These are phyloP conservation scores for Cephalopterus ornatus DNA, from an alignment of 2,113 vertebrate species.

Conservation along the genomic window DNA sequence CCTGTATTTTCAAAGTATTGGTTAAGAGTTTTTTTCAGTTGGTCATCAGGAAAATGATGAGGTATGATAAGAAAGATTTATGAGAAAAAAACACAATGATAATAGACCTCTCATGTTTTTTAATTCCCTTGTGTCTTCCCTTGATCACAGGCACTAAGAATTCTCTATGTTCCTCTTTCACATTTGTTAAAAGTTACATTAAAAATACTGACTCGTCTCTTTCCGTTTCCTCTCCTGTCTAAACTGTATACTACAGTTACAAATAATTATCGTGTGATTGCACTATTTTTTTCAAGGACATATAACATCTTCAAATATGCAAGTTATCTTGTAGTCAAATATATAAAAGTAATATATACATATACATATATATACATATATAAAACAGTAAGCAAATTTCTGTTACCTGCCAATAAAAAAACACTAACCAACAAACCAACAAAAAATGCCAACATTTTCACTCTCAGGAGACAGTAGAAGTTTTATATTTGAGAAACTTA, in stretches of 20 bases:
- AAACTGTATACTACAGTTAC: not conserved
- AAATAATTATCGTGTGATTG: not conserved
- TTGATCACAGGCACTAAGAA: not conserved
- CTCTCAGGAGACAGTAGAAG: not conserved
- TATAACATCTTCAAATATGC: not conserved
- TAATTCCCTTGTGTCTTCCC: not conserved
- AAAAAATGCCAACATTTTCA: not conserved
- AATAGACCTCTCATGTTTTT: not conserved
- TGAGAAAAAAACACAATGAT: not conserved
- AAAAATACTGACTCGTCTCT: not conserved
- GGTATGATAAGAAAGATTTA: not conserved
- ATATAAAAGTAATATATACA: too few species aligned
- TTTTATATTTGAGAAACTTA: not conserved
- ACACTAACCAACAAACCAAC: fast-evolving
- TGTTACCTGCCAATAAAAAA: not conserved
- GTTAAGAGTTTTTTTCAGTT: not conserved
- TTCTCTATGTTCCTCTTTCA: not conserved
- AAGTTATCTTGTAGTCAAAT: not conserved
- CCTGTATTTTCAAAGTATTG: not conserved
- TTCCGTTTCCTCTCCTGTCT: not conserved
- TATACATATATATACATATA: too few species aligned
- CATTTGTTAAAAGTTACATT: fast-evolving
- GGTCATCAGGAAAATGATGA: not conserved
- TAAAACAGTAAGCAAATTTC: not conserved
- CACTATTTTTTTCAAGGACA: not conserved